A percentile compares a stretch with the other conserved stretches of the same genome.
phyloP scores from a whole-genome alignment of 2,888 invertebrate species.

The Cancer borealis region DNA sequence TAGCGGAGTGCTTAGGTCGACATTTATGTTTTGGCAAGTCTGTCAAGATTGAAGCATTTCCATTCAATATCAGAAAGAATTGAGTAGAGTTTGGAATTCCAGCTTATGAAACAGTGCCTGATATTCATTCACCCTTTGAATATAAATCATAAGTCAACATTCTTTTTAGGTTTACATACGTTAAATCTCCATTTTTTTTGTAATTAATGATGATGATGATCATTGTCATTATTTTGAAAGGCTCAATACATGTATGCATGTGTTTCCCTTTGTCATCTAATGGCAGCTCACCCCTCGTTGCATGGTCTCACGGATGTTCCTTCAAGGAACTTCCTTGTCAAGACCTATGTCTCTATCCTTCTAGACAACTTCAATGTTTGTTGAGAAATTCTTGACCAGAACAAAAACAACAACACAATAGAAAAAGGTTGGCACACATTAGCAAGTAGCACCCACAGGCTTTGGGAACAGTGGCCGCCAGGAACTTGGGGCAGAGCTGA shows the following conservation, averaged over 20 bases:
- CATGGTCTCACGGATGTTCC: no score
- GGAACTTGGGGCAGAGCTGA: constrained; percentile 65
- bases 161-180: neutral
- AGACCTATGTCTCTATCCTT: no score
- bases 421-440: neutral
- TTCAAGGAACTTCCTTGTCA: no score
- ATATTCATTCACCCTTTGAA: neutral
- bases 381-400: neutral
- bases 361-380: neutral
- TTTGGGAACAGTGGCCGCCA: constrained; percentile 72
- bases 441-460: constrained; percentile 52
- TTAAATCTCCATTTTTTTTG: neutral
- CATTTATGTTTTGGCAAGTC: neutral
- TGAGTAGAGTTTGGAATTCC: neutral
- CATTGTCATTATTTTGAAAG: neutral
- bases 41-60: neutral
- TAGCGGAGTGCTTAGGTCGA: neutral
- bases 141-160: neutral
- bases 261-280: no score
- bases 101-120: neutral
- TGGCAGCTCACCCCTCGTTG: no score
- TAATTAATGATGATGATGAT: neutral
- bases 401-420: neutral
- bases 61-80: neutral
- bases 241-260: neutral